These are phyloP conservation scores for Drosophila merina DNA, from an alignment of 2,888 invertebrate genomes.

Conservation along the genomic window DNA sequence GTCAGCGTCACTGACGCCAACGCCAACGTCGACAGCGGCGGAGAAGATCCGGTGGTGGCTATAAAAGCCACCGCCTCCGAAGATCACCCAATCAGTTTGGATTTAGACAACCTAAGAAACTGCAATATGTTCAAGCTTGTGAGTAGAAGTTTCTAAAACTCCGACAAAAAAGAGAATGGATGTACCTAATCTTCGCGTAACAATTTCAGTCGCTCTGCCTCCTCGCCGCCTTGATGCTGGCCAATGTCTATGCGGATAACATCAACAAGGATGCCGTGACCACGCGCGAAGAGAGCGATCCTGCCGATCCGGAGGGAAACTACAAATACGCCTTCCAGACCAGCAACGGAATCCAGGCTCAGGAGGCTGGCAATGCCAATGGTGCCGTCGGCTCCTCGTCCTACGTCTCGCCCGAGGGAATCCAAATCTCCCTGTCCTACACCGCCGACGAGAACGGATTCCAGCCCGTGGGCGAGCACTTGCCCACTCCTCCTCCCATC, in stretches of 20 bases:
- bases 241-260: conserved; percentile 74
- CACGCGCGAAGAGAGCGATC: conserved; percentile 80
- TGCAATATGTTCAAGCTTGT: conserved; percentile 81
- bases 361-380: conserved; percentile 85
- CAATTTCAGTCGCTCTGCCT: conserved; percentile 61
- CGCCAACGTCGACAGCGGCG: conserved; percentile 29
- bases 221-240: conserved; percentile 72
- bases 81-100: conserved; percentile 73
- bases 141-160: conserved; percentile 50
- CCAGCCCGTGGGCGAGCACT: conserved; percentile 83
- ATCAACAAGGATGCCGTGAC: conserved; percentile 72
- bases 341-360: conserved; percentile 86
- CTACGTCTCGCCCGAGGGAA: conserved; percentile 85
- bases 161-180: conserved; percentile 17
- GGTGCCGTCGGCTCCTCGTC: conserved; percentile 85
- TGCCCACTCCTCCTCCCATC: conserved; percentile 85
- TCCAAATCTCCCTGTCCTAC: conserved; percentile 83
- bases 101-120: conserved; percentile 67
- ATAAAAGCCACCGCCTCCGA: conserved; percentile 70
- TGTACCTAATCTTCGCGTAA: not conserved
- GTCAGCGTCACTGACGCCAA: conserved; percentile 31
- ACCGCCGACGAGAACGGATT: conserved; percentile 86
- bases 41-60: conserved; percentile 48
- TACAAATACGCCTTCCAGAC: conserved; percentile 85
- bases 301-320: conserved; percentile 82